Conservation (phyloP, 2,113 vertebrate species). For the Oncorhynchus clarkii region DNA sequence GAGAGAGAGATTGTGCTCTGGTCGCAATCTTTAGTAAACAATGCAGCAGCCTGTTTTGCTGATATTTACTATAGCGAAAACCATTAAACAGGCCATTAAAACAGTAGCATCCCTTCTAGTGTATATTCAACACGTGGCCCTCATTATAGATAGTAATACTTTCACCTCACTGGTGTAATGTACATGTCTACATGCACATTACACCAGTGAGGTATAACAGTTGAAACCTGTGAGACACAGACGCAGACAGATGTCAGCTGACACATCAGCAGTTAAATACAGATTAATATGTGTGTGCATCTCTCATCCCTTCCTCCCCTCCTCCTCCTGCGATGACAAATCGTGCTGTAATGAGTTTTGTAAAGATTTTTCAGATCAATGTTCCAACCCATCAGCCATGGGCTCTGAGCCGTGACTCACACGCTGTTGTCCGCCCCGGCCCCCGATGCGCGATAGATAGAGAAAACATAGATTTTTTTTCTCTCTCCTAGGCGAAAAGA, state of each 20-base stretch:
- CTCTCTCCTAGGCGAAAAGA: slow-evolving; percentile 27
- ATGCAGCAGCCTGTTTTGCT: slow-evolving; percentile 11
- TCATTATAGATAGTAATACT: neutral
- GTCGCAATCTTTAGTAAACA: slow-evolving; percentile 36
- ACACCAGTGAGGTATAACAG: neutral
- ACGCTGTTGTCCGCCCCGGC: slow-evolving; percentile 39
- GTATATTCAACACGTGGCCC: neutral
- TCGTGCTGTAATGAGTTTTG: slow-evolving; percentile 72
- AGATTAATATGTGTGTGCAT: slow-evolving; percentile 44
- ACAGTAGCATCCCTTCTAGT: neutral
- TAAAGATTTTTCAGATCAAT: slow-evolving; percentile 77
- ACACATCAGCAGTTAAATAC: slow-evolving; percentile 20
- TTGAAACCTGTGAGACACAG: neutral
- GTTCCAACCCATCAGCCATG: slow-evolving; percentile 65
- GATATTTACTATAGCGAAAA: slow-evolving; percentile 1
- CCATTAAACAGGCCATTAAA: neutral
- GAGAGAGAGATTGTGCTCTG: slow-evolving; percentile 22
- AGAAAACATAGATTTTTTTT: slow-evolving; percentile 66
- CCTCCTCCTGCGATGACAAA: slow-evolving; percentile 54
- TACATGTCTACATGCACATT: too few species aligned
- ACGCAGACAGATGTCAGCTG: neutral
- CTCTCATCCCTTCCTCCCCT: slow-evolving; percentile 13
- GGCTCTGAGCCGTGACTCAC: slow-evolving; percentile 66
- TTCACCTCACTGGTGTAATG: neutral
- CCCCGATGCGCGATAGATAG: slow-evolving; percentile 54